Conservation (phyloP, 23 tunicate species). For the Phallusia fumigata region DNA sequence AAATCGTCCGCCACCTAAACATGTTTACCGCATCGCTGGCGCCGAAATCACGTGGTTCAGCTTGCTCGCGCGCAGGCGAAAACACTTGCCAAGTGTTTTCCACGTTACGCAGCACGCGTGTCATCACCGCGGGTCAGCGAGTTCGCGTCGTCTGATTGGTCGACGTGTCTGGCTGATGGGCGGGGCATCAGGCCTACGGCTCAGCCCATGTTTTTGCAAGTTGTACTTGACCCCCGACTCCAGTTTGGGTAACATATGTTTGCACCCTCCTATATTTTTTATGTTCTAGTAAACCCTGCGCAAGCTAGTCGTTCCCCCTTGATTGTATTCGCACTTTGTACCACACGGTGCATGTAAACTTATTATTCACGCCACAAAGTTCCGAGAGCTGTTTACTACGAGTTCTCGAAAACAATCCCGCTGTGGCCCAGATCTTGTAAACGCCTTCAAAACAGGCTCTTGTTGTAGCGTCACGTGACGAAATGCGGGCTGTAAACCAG, state of each 20-base stretch:
- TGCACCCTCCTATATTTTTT: too few relatives aligned
- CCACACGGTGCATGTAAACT: too few relatives aligned
- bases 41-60: not conserved
- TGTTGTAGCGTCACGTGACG: not conserved
- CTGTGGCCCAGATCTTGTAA: not conserved
- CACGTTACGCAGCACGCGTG: constrained; percentile 3
- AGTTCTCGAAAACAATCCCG: not conserved
- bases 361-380: too few relatives aligned
- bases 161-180: not conserved
- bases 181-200: not conserved
- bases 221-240: not conserved
- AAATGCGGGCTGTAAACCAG: not conserved
- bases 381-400: not conserved
- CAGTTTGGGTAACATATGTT: too few relatives aligned
- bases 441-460: not conserved
- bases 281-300: too few relatives aligned
- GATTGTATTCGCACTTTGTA: too few relatives aligned
- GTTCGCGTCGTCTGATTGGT: not conserved
- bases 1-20: not conserved
- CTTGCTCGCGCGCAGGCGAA: not conserved
- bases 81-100: constrained; percentile 6
- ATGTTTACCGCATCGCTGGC: constrained; percentile 12
- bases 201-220: not conserved
- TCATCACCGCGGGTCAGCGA: constrained; percentile 1
- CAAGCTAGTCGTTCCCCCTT: too few relatives aligned